Percentiles rank a stretch among this genome's conserved stretches.
These are phyloP conservation scores for Rotaria sp. DNA, from an alignment of 2,888 invertebrate genomes.

Conservation along the genomic window DNA sequence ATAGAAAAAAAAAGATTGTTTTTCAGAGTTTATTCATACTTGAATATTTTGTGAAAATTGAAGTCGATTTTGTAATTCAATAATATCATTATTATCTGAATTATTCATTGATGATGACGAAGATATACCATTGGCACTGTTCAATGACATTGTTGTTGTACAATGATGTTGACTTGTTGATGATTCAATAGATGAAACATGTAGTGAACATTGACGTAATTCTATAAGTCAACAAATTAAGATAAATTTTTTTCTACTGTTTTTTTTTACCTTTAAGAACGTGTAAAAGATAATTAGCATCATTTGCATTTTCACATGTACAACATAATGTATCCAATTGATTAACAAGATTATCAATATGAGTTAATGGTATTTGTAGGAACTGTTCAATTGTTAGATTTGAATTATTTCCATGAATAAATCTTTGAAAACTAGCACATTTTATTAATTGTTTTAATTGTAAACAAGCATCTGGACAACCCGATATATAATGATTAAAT, in stretches of 20 bases:
- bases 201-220: slow-evolving; percentile 27
- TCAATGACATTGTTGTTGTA: slow-evolving; percentile 26
- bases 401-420: background rate
- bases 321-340: slow-evolving; percentile 23
- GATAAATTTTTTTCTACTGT: too few species aligned
- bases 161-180: background rate
- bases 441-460: slow-evolving; percentile 18
- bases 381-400: background rate
- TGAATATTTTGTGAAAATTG: background rate
- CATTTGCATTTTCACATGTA: slow-evolving; percentile 17
- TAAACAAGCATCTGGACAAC: background rate
- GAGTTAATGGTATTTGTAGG: background rate
- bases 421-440: slow-evolving; percentile 25
- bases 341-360: background rate
- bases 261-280: slow-evolving; percentile 7
- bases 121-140: slow-evolving; percentile 21
- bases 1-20: too few species aligned
- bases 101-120: slow-evolving; percentile 14
- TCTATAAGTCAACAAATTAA: background rate
- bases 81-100: background rate
- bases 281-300: slow-evolving; percentile 11
- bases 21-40: background rate
- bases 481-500: background rate
- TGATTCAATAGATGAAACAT: background rate
- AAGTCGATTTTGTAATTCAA: slow-evolving; percentile 25